Percentiles rank a stretch among this genome's conserved stretches.
Evolutionary conservation across 2,113 vertebrate species (phyloP).

Genomic region (Mirza zaza): DNA sequence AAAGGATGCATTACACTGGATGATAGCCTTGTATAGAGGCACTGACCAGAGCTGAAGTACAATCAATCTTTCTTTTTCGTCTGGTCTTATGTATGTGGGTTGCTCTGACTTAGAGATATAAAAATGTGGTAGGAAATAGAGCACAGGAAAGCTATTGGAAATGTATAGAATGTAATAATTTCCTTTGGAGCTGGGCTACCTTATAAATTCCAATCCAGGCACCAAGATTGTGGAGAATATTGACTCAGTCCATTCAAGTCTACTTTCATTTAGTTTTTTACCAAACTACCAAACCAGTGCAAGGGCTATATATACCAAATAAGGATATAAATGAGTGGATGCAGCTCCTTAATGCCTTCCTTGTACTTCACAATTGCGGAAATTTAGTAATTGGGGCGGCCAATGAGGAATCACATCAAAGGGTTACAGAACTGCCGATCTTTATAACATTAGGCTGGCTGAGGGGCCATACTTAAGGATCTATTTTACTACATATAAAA

Average conservation of each 20-base stretch:
- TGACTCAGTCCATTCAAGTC: neutral
- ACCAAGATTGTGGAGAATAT: neutral
- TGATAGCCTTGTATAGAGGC: neutral
- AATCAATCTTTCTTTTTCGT: neutral
- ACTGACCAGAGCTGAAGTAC: neutral
- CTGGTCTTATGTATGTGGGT: neutral
- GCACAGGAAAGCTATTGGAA: neutral
- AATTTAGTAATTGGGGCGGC: neutral
- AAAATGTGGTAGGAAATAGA: neutral
- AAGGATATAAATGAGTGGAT: neutral
- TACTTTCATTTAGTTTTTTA: conserved; percentile 15
- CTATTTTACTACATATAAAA: neutral
- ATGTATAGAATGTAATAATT: neutral
- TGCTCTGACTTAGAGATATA: neutral
- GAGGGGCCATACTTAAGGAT: neutral
- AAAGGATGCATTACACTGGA: neutral
- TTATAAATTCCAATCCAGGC: neutral
- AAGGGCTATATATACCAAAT: neutral
- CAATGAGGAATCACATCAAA: neutral
- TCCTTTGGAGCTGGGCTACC: neutral
- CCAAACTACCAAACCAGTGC: neutral
- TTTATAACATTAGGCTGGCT: neutral
- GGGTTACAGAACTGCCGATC: neutral
- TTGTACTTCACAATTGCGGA: neutral
- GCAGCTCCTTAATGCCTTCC: neutral